Evolutionary conservation across 2,113 vertebrate species (phyloP).

Genomic region (Gadus macrocephalus): DNA sequence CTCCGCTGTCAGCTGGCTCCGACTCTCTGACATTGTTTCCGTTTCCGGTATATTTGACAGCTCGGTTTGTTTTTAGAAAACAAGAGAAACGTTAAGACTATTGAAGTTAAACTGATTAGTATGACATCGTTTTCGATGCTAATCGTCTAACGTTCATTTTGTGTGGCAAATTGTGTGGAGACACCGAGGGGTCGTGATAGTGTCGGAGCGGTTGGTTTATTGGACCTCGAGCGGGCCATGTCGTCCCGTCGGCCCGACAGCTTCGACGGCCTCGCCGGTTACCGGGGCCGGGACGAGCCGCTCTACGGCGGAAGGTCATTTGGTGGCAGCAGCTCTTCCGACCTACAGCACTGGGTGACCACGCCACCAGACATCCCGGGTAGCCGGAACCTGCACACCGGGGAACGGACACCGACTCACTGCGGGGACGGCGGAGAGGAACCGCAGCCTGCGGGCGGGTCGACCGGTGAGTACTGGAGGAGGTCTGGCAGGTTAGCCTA

Average conservation of each 20-base stretch:
- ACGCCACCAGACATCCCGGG: slow-evolving; percentile 92
- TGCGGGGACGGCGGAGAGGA: slow-evolving; percentile 59
- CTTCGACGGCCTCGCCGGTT: slow-evolving; percentile 85
- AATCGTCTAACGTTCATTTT: not conserved
- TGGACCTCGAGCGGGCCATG: slow-evolving; percentile 60
- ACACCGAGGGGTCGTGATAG: not conserved
- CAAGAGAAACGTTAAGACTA: not conserved
- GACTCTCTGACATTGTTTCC: not conserved
- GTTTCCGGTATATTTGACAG: not conserved
- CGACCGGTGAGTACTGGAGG: not conserved
- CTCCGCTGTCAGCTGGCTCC: too few relatives aligned
- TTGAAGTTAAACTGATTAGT: not conserved
- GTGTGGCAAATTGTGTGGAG: not conserved
- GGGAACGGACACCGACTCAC: slow-evolving; percentile 78
- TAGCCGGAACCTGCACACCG: slow-evolving; percentile 89
- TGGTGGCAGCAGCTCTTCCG: slow-evolving; percentile 67
- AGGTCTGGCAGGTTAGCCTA: too few relatives aligned
- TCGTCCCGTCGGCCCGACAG: slow-evolving; percentile 87
- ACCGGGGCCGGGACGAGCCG: slow-evolving; percentile 78
- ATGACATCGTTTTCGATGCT: not conserved
- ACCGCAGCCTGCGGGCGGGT: slow-evolving; percentile 66
- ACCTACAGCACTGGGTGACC: slow-evolving; percentile 83
- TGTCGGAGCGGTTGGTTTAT: not conserved
- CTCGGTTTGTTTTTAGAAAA: not conserved
- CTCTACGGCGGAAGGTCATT: slow-evolving; percentile 73